These are phyloP conservation scores for Erannis defoliaria DNA, from an alignment of 2,888 invertebrate genomes.

Conservation along the genomic window DNA sequence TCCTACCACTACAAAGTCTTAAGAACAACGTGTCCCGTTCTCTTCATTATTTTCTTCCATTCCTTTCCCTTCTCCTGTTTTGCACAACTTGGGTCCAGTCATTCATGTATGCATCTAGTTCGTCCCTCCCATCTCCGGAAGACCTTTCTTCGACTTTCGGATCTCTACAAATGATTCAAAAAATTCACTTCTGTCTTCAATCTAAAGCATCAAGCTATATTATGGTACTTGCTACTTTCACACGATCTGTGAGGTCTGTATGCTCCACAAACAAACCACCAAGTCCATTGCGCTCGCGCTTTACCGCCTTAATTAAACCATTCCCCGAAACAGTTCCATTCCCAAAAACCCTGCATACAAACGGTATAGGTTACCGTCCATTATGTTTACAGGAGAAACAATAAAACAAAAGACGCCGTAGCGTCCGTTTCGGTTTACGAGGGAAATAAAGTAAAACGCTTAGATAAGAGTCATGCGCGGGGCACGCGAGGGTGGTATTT, in stretches of 20 bases:
- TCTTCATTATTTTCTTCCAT: too few species aligned
- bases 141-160: too few species aligned
- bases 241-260: not conserved
- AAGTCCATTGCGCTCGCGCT: constrained; percentile 5
- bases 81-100: too few species aligned
- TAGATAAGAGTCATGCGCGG: constrained; percentile 54
- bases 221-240: not conserved
- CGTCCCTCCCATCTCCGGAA: too few species aligned
- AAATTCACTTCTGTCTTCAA: not conserved
- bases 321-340: constrained; percentile 36
- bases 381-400: constrained; percentile 31
- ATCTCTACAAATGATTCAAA: too few species aligned
- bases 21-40: too few species aligned
- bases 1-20: too few species aligned
- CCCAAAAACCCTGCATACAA: constrained; percentile 22
- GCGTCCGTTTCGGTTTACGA: constrained; percentile 32
- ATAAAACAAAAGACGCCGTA: constrained; percentile 27
- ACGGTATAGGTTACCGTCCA: constrained; percentile 6
- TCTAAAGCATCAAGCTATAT: not conserved
- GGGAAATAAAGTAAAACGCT: constrained; percentile 36
- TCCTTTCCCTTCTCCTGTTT: too few species aligned
- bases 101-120: too few species aligned
- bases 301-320: constrained; percentile 31
- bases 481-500: constrained; percentile 69
- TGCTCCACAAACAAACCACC: not conserved